Evolutionary conservation across 1,140 invertebrate species (phyloP).

Genomic region (Ladona fulva): DNA sequence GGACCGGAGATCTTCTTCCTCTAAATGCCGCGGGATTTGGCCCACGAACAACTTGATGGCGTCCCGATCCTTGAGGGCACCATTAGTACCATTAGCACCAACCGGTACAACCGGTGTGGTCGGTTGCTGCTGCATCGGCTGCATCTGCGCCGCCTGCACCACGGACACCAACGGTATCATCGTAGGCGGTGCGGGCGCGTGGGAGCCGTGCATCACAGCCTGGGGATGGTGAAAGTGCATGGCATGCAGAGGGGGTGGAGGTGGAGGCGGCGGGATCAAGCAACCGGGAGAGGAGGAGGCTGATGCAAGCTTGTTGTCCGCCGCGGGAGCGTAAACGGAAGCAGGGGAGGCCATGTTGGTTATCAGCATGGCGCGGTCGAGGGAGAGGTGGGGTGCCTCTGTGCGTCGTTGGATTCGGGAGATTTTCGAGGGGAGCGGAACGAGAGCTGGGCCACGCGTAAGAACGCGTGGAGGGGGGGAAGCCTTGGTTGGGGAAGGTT

Average conservation of each 20-base stretch:
- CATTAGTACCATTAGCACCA: too few species aligned
- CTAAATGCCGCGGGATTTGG: conserved; percentile 84
- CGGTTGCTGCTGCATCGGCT: neutral
- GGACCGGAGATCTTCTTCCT: conserved; percentile 78
- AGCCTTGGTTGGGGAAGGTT: too few species aligned
- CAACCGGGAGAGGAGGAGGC: neutral
- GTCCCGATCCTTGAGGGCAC: conserved; percentile 39
- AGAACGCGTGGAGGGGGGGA: too few species aligned
- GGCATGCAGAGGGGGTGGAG: neutral
- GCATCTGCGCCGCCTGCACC: neutral
- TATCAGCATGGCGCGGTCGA: neutral
- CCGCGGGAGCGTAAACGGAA: neutral
- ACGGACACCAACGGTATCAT: neutral
- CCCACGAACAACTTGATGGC: conserved; percentile 84
- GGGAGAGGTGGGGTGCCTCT: too few species aligned
- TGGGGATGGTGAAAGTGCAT: neutral
- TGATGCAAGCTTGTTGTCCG: neutral
- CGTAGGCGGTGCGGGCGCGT: neutral
- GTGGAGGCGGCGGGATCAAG: neutral
- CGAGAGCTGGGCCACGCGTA: neutral
- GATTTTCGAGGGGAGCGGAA: neutral
- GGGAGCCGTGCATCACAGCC: neutral
- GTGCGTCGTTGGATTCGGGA: neutral
- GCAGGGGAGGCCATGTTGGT: neutral
- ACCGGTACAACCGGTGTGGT: neutral